Evolutionary conservation across 2,797 vertebrate genomes (phyloP).

Genomic region (Lagodon rhomboides): DNA sequence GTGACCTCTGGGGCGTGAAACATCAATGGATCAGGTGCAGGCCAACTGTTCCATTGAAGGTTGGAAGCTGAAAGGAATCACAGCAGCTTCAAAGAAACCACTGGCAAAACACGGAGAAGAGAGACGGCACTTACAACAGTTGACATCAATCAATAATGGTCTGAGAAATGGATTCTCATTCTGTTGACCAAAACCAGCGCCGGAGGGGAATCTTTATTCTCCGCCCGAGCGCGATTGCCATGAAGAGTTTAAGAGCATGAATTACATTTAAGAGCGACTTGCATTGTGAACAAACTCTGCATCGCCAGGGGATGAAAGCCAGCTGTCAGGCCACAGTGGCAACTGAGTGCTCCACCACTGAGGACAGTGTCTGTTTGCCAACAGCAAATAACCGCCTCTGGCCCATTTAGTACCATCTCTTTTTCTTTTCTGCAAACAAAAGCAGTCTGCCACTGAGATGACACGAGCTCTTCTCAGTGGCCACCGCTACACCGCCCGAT

Average conservation of each 20-base stretch:
- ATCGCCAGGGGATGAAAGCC: slow-evolving; percentile 63
- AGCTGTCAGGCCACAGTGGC: slow-evolving; percentile 70
- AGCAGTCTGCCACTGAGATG: slow-evolving; percentile 72
- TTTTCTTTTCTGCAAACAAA: slow-evolving; percentile 79
- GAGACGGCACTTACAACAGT: slow-evolving; percentile 63
- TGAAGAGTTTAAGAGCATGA: slow-evolving; percentile 48
- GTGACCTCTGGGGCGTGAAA: slow-evolving; percentile 67
- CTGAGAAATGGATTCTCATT: slow-evolving; percentile 60
- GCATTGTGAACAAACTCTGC: slow-evolving; percentile 61
- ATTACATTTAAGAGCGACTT: slow-evolving; percentile 69
- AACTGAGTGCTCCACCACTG: slow-evolving; percentile 59
- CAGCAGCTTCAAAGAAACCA: slow-evolving; percentile 70
- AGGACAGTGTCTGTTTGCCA: slow-evolving; percentile 81
- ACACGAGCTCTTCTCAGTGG: slow-evolving; percentile 69
- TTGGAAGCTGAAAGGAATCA: slow-evolving; percentile 59
- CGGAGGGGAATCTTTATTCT: slow-evolving; percentile 57
- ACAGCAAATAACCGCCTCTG: slow-evolving; percentile 83
- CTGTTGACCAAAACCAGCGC: slow-evolving; percentile 47
- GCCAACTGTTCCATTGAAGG: slow-evolving; percentile 68
- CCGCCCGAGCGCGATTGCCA: slow-evolving; percentile 29
- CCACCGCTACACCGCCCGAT: slow-evolving; percentile 56
- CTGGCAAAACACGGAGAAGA: slow-evolving; percentile 57
- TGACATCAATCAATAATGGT: slow-evolving; percentile 74
- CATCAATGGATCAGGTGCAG: slow-evolving; percentile 78
- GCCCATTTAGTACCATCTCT: slow-evolving; percentile 75